Evolutionary conservation across 1,140 invertebrate species (phyloP), one percentile per base, ranked within the genome.

Genomic region (Halyomorpha halys): DNA sequence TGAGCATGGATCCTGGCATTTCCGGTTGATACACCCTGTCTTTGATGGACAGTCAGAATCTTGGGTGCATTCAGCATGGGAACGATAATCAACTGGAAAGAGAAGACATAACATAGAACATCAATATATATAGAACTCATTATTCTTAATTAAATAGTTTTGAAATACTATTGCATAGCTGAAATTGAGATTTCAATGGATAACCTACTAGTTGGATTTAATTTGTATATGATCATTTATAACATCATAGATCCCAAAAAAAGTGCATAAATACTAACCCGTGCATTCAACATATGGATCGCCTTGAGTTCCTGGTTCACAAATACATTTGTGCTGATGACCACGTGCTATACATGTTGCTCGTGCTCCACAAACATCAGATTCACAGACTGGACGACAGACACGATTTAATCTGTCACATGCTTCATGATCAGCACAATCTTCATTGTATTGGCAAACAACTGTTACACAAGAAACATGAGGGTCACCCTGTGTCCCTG

Each of bases 401-500:
- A 91, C 82, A 68, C 88, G 80, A 71, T 91, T 94, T 3, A 91
- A 75, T 60, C 87, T 78, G 70, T 94, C 90, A 72, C 91, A 94
- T 25, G 87, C 82, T 74, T 94, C 89, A 65, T 89, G 82, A 72
- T 89, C 83, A 8, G 87, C 86, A 70, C 92, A 95, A 68, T 94
- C 91, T 71, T 92, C 89, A 71, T 94, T 91, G 70, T 90, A 90
- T 69, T 89, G 87, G 70, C 92, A 94, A 44, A 86, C 81, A 3
- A 87, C 87, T 13, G 84, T 82, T 44, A 93, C 84, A 71, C 90
- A 93, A n/a, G 86, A 83, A 0, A 88, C 74, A 45, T 68, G 79
- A 3, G 90, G 85, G 73, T 91, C 83, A 25, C 91, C 91, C 74
- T 93, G 90, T 6, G 86, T 90, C 44, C 90, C 90, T 14, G 80